A percentile compares a stretch with the other conserved stretches of the same genome.
Conservation (phyloP, 2,888 invertebrate species). For the Ashinkailepas kermadecensis region DNA sequence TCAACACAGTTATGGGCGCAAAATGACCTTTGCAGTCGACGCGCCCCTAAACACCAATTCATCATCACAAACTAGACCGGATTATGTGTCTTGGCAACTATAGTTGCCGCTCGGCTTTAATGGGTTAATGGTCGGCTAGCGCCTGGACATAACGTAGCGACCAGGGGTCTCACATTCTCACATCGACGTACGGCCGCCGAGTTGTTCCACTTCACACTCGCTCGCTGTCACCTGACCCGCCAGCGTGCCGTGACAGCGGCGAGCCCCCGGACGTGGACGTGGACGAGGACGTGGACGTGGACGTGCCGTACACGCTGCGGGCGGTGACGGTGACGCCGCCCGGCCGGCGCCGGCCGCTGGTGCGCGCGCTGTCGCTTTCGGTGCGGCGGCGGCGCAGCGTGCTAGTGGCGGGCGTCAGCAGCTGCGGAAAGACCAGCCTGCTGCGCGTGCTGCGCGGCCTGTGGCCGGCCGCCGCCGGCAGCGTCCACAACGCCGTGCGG, state of each 20-base stretch:
- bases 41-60: too few relatives aligned
- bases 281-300: not conserved
- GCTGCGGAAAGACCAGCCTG: slow-evolving; percentile 52
- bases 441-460: slow-evolving; percentile 49
- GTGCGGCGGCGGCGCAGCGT: slow-evolving; percentile 45
- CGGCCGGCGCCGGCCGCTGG: slow-evolving; percentile 25
- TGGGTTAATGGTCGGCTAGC: too few relatives aligned
- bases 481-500: slow-evolving; percentile 34
- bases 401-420: slow-evolving; percentile 51
- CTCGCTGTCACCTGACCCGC: too few relatives aligned
- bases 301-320: slow-evolving; percentile 30
- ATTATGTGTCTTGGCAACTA: too few relatives aligned
- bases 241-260: not conserved
- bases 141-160: too few relatives aligned
- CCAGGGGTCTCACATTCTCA: too few relatives aligned
- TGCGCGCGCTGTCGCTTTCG: slow-evolving; percentile 44
- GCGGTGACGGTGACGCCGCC: slow-evolving; percentile 33
- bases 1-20: too few relatives aligned
- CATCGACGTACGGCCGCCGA: not conserved
- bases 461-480: slow-evolving; percentile 44
- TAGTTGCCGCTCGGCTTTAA: too few relatives aligned
- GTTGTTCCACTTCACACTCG: too few relatives aligned
- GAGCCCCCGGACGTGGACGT: not conserved
- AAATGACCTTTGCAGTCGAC: too few relatives aligned
- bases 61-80: too few relatives aligned